phyloP scores from a whole-genome alignment of 2,113 vertebrate genomes.

The Anhinga anhinga region DNA sequence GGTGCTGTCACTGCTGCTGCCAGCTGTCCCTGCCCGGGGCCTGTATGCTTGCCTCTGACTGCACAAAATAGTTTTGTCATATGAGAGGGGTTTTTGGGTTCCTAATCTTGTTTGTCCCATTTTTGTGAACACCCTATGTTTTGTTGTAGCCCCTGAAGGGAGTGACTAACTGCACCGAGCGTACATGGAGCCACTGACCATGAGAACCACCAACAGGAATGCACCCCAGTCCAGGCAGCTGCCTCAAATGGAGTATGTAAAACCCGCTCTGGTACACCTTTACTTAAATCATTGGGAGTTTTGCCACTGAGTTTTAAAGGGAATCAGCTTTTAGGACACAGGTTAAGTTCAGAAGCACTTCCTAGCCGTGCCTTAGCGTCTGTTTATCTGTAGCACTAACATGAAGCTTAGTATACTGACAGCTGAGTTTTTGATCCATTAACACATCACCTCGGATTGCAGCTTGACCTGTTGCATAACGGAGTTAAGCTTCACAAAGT shows the following conservation, averaged over 20 bases:
- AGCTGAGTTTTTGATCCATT: background rate
- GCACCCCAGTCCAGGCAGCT: background rate
- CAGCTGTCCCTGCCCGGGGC: background rate
- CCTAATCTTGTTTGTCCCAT: background rate
- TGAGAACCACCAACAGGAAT: background rate
- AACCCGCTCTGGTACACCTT: background rate
- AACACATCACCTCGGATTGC: background rate
- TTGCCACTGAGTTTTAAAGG: background rate
- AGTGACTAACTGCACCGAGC: background rate
- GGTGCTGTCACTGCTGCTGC: background rate
- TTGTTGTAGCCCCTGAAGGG: background rate
- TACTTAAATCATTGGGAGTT: background rate
- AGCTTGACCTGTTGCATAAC: background rate
- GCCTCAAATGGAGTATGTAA: background rate
- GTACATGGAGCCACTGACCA: rapidly evolving
- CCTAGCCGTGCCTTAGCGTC: background rate
- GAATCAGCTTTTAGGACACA: background rate
- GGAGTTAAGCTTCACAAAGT: background rate
- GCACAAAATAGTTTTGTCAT: background rate
- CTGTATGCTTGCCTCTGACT: background rate
- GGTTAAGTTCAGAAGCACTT: background rate
- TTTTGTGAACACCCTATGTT: background rate
- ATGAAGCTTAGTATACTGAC: background rate
- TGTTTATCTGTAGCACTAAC: background rate
- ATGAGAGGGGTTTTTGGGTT: background rate